These are phyloP conservation scores for Xyliphius kryptos DNA, from an alignment of 2,113 vertebrate species.

Conservation along the genomic window DNA sequence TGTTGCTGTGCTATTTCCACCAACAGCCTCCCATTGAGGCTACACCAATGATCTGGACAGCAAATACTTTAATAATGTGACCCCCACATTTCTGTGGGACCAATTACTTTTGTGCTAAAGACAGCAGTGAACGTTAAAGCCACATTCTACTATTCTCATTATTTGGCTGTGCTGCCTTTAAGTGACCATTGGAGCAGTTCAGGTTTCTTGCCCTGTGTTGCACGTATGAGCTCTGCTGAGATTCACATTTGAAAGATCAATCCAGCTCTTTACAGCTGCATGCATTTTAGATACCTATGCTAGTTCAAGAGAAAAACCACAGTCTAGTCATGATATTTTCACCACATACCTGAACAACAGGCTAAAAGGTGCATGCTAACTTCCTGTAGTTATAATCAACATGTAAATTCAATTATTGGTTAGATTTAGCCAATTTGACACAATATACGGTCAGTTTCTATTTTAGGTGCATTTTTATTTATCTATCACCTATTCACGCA, in stretches of 20 bases:
- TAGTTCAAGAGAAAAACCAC: too few relatives aligned
- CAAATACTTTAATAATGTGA: conserved; percentile 20
- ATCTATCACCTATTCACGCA: too few relatives aligned
- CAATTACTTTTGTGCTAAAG: conserved; percentile 26
- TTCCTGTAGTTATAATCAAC: too few relatives aligned
- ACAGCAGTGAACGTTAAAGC: background rate
- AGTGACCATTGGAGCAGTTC: background rate
- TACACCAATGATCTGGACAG: background rate
- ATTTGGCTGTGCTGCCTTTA: background rate
- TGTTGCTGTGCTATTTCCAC: too few relatives aligned
- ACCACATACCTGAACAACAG: too few relatives aligned
- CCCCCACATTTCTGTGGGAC: conserved; percentile 27
- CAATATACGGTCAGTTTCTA: too few relatives aligned
- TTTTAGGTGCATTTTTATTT: too few relatives aligned
- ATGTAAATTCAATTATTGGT: too few relatives aligned
- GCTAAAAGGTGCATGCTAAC: too few relatives aligned
- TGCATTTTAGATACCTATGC: too few relatives aligned
- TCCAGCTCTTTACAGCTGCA: conserved; percentile 56
- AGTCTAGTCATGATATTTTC: too few relatives aligned
- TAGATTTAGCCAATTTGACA: too few relatives aligned
- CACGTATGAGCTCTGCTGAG: conserved; percentile 14
- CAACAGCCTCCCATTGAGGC: background rate
- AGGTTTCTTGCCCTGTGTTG: background rate
- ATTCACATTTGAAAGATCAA: conserved; percentile 29
- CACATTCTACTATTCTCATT: background rate